Base-by-base conservation (phyloP, 2,888 invertebrate species). In the Agriotes lineatus region DNA sequence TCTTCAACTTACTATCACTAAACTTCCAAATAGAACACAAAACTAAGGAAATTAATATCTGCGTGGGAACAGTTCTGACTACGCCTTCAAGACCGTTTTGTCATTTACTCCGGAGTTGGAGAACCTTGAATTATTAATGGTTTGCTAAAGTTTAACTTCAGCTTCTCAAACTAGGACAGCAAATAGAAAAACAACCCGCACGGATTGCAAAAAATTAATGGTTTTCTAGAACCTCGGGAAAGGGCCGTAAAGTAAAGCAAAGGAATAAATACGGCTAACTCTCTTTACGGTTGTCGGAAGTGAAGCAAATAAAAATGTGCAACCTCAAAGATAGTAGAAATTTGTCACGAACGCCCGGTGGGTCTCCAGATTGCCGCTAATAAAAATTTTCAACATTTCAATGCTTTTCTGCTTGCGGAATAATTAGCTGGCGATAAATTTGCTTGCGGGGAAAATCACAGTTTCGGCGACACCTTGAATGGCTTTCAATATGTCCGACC, bases 261-360 rank as follows among this genome's bases (percentile, higher is more conserved):
- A 16, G 35, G 33, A 52, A 52, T 52, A 52, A 52, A 52, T 52
- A 42, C 42, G 7, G 42, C 18, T 52, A 16, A 35, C 33, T 52
- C 33, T 33, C 52, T 52, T 52, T 52, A 33, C 52, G 35, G 52
- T 52, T 52, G 33, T 30, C 33, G 52, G 52, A 52, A 30, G 52
- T 33, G 9, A 19, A 18, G 18, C 16, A 52, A 52, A 52, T 52
- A 52, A 35, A 35, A 35, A 52, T 30, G 52, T 52, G 33, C 25
- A 52, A 52, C 33, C 33, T 35, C 30, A 42, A 18, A 16, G 14
- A 20, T 19, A 45, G 25, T 7, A 33, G 52, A 30, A 52, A 52
- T 52, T 52, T 33, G 52, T 52, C 33, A 19, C 33, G 9, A 20
- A n/a, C n/a, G n/a, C n/a, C n/a, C n/a, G n/a, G n/a, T n/a, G n/a